These are phyloP conservation scores for Stegodyphus mimosarum DNA, from an alignment of 1,140 invertebrate genomes.

Conservation along the genomic window DNA sequence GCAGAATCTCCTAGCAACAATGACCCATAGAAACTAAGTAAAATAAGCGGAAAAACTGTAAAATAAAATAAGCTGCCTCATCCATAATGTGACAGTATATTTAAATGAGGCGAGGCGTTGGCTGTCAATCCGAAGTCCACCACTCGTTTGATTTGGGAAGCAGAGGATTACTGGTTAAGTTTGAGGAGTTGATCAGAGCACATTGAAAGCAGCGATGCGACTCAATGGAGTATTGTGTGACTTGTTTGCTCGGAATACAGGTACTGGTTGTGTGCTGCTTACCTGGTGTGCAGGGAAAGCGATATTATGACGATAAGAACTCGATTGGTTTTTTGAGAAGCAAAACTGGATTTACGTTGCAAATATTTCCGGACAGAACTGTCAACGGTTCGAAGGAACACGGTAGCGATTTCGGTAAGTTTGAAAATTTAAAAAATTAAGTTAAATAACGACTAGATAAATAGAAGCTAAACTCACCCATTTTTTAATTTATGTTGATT, in stretches of 20 bases:
- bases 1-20: too few relatives aligned
- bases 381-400: slow-evolving; percentile 1
- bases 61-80: too few relatives aligned
- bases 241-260: not conserved
- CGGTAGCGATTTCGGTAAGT: slow-evolving; percentile 10
- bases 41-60: too few relatives aligned
- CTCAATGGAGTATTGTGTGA: not conserved
- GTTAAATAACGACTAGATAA: too few relatives aligned
- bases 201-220: not conserved
- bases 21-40: too few relatives aligned
- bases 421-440: not conserved
- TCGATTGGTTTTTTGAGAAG: not conserved
- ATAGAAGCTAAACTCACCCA: too few relatives aligned
- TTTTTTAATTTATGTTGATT: too few relatives aligned
- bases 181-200: too few relatives aligned
- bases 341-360: slow-evolving; percentile 1
- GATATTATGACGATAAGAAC: not conserved
- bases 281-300: not conserved
- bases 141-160: not conserved
- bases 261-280: not conserved
- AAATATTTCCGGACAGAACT: not conserved
- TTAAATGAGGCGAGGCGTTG: not conserved
- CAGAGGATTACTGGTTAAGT: too few relatives aligned
- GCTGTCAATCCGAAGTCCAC: slow-evolving; percentile 2
- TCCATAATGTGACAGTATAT: not conserved